These are phyloP conservation scores for Choloepus didactylus DNA, from an alignment of 2,797 vertebrate genomes.

Conservation along the genomic window DNA sequence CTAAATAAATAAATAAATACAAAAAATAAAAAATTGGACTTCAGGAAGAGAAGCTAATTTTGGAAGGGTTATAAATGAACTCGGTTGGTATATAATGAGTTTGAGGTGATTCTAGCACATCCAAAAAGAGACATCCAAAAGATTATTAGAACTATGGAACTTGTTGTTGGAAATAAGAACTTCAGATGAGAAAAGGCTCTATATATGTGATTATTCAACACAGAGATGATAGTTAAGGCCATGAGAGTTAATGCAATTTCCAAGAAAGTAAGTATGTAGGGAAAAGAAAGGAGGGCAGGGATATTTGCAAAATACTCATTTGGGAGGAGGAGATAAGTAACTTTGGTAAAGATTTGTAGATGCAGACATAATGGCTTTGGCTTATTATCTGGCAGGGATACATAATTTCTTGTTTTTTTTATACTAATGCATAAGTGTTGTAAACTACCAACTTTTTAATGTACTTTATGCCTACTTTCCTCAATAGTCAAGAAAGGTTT, in stretches of 20 bases:
- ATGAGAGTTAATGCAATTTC: background rate
- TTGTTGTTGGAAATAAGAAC: background rate
- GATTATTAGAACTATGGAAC: background rate
- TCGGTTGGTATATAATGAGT: background rate
- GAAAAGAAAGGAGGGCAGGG: background rate
- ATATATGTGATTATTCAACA: background rate
- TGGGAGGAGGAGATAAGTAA: background rate
- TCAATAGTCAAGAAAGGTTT: background rate
- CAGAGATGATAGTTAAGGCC: background rate
- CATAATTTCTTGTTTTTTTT: background rate
- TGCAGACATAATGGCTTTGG: background rate
- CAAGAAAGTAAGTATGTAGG: background rate
- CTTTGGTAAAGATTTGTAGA: background rate
- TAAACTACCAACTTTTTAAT: background rate
- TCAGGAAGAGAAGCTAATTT: background rate
- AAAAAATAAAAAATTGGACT: background rate
- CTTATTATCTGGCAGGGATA: background rate
- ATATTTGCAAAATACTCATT: background rate
- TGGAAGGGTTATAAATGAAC: background rate
- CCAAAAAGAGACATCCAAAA: background rate
- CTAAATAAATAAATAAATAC: background rate
- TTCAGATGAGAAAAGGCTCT: background rate
- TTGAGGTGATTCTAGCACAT: background rate
- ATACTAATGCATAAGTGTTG: background rate
- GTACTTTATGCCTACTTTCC: background rate